phyloP scores from a whole-genome alignment of 2,113 vertebrate species.

The Prunella fulvescens region DNA sequence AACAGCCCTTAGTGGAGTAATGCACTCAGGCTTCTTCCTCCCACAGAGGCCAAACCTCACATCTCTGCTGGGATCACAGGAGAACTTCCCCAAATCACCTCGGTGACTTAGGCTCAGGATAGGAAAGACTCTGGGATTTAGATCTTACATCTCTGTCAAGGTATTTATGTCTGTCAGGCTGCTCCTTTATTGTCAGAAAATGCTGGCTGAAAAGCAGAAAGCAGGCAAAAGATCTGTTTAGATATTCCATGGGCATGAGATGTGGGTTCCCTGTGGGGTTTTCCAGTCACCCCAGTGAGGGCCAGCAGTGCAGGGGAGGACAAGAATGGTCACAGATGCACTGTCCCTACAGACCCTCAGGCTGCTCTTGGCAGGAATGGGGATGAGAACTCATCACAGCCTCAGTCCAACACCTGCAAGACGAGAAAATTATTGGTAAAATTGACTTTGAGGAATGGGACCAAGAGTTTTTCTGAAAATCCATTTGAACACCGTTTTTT shows the following conservation, averaged over 20 bases:
- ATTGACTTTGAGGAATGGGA: accelerated
- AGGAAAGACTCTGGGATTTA: background rate
- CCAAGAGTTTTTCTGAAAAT: background rate
- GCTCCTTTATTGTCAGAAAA: background rate
- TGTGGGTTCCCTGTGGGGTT: background rate
- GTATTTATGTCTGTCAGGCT: background rate
- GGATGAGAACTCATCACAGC: background rate
- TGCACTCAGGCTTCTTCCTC: conserved; percentile 38
- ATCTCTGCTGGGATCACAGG: background rate
- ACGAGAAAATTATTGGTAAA: background rate
- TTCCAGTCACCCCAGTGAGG: background rate
- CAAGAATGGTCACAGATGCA: background rate
- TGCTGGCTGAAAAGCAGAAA: background rate
- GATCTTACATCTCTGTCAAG: background rate
- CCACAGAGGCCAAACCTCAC: background rate
- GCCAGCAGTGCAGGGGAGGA: background rate
- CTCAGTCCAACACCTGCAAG: background rate
- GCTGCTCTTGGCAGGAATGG: background rate
- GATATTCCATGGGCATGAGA: background rate
- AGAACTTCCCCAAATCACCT: background rate
- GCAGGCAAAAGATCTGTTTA: background rate
- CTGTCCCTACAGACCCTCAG: background rate
- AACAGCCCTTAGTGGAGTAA: background rate
- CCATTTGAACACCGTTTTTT: background rate
- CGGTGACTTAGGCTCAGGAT: background rate